Percentiles rank a stretch among this genome's conserved stretches.
phyloP scores from a whole-genome alignment of 1,140 invertebrate genomes.

The Sitobion miscanthi region DNA sequence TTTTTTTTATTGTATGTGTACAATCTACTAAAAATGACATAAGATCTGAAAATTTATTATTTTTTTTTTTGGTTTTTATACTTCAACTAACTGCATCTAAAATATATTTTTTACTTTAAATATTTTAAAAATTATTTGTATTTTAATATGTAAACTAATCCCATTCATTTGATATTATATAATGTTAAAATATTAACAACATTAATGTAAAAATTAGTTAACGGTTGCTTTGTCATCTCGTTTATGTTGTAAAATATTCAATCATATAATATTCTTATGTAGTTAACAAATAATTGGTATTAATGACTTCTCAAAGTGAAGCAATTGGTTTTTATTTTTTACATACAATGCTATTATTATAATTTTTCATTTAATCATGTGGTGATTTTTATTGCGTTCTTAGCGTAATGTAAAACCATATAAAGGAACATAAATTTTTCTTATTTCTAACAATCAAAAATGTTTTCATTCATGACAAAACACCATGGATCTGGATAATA shows the following conservation, averaged over 20 bases:
- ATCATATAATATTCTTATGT: neutral
- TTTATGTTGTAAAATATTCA: slow-evolving; percentile 15
- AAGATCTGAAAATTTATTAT: slow-evolving; percentile 2
- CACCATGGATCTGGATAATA: neutral
- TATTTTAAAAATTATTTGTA: slow-evolving; percentile 13
- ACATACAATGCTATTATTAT: neutral
- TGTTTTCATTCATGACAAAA: neutral
- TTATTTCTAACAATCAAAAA: neutral
- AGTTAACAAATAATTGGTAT: neutral
- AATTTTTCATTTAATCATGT: neutral
- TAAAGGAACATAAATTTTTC: neutral
- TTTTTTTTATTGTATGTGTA: slow-evolving; percentile 14
- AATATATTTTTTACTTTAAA: slow-evolving; percentile 53
- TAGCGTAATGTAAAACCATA: neutral
- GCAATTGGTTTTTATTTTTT: neutral
- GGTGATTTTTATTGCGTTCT: neutral
- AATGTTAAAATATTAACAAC: slow-evolving; percentile 19
- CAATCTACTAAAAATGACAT: neutral
- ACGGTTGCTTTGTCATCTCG: neutral
- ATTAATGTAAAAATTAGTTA: neutral
- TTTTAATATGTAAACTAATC: slow-evolving; percentile 18
- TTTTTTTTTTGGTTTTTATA: slow-evolving; percentile 27
- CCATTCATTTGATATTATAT: slow-evolving; percentile 19
- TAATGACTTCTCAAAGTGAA: neutral
- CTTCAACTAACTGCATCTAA: slow-evolving; percentile 44